Conservation (phyloP, 2,888 invertebrate genomes). For the Ommatoiulus sabulosus region DNA sequence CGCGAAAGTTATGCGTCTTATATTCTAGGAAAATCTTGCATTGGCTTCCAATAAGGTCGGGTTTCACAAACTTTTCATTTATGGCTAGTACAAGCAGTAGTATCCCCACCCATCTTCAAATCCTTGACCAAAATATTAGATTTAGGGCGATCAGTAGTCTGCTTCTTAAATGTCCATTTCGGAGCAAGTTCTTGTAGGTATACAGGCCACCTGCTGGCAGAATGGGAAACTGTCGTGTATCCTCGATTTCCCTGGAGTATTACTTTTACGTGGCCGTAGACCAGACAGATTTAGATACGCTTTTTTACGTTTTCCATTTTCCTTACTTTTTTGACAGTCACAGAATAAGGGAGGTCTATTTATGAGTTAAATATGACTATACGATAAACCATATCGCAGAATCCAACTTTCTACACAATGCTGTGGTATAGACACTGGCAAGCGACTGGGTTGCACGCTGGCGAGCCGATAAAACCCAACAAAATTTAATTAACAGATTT, state of each 20-base stretch:
- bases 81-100: not conserved
- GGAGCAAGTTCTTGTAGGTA: not conserved
- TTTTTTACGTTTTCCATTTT: not conserved
- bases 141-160: not conserved
- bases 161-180: not conserved
- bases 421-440: not conserved
- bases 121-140: constrained; percentile 7
- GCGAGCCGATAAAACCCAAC: not conserved
- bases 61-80: not conserved
- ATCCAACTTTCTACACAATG: not conserved
- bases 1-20: no score
- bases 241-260: not conserved
- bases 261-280: not conserved
- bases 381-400: not conserved
- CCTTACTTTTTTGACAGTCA: not conserved
- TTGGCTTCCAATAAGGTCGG: not conserved
- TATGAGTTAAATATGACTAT: not conserved
- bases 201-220: not conserved
- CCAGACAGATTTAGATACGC: not conserved
- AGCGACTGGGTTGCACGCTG: not conserved
- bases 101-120: not conserved
- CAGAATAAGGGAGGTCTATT: not conserved
- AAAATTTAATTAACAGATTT: constrained; percentile 1
- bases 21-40: not conserved
- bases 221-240: constrained; percentile 19